These are phyloP conservation scores for Drosophila tsacasi DNA, from an alignment of 1,140 invertebrate species.

Conservation along the genomic window DNA sequence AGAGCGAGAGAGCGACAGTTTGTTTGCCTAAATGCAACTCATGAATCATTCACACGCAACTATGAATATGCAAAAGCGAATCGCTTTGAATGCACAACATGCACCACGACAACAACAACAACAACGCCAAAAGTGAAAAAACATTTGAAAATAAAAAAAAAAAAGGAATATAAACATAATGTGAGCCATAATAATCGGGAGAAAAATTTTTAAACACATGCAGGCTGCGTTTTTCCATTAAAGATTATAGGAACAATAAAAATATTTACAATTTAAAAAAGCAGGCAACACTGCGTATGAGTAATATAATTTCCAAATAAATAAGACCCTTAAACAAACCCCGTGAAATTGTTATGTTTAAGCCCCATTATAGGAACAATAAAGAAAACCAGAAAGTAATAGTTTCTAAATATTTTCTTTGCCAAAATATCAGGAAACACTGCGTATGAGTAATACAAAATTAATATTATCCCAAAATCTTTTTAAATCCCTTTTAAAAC, in stretches of 20 bases:
- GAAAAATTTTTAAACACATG: neutral
- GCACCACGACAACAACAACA: conserved; percentile 14
- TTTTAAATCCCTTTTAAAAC: neutral
- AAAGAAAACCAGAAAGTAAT: neutral
- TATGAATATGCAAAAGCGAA: conserved; percentile 55
- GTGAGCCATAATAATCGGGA: neutral
- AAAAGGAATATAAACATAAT: conserved; percentile 4
- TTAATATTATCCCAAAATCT: neutral
- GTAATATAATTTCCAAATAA: neutral
- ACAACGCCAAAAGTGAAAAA: conserved; percentile 4
- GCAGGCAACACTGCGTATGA: neutral
- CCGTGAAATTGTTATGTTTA: neutral
- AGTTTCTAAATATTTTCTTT: neutral
- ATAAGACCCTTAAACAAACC: neutral
- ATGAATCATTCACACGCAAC: conserved; percentile 61
- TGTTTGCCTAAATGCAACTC: conserved; percentile 53
- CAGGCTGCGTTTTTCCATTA: neutral
- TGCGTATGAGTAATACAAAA: neutral
- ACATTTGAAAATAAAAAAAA: conserved; percentile 4
- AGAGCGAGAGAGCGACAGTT: conserved; percentile 33
- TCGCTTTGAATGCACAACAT: conserved; percentile 46
- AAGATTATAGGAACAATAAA: neutral
- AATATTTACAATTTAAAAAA: neutral
- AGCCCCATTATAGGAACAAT: neutral
- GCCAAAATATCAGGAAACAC: neutral